Evolutionary conservation across 1,140 invertebrate genomes (phyloP).

Genomic region (Diachasma alloeum): DNA sequence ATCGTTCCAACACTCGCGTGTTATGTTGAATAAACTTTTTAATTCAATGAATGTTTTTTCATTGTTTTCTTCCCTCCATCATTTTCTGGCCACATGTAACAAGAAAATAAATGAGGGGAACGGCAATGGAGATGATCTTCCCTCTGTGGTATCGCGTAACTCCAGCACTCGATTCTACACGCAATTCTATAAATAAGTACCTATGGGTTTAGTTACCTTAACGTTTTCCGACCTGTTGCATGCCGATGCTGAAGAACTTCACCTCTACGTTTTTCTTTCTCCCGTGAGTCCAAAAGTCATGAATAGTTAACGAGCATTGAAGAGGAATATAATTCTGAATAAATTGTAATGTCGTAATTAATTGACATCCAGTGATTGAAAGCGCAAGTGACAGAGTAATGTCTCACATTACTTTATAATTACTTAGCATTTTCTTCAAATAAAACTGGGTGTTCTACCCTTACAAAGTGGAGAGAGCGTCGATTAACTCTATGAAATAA

Average conservation of each 20-base stretch:
- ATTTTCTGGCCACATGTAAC: conserved; percentile 8
- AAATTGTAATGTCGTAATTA: background rate
- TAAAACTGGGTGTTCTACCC: too few species aligned
- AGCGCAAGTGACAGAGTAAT: too few species aligned
- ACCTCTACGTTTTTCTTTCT: background rate
- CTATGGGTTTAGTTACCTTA: conserved; percentile 29
- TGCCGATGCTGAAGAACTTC: conserved; percentile 26
- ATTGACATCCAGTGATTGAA: background rate
- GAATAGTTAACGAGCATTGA: background rate
- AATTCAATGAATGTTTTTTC: background rate
- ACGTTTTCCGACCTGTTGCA: conserved; percentile 59
- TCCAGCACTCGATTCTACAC: conserved; percentile 43
- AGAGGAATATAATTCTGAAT: background rate
- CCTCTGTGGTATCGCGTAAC: conserved; percentile 41
- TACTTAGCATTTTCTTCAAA: too few species aligned
- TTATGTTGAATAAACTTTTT: background rate
- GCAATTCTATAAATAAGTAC: conserved; percentile 57
- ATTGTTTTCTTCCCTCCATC: conserved; percentile 1
- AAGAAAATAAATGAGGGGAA: conserved; percentile 2
- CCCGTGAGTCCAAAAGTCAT: background rate
- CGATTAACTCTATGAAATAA: too few species aligned
- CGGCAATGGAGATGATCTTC: conserved; percentile 8
- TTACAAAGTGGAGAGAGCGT: too few species aligned
- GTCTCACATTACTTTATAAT: too few species aligned
- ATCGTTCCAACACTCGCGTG: background rate